Conservation (phyloP, 2,888 invertebrate species). For the Gasteruption jaculator region DNA sequence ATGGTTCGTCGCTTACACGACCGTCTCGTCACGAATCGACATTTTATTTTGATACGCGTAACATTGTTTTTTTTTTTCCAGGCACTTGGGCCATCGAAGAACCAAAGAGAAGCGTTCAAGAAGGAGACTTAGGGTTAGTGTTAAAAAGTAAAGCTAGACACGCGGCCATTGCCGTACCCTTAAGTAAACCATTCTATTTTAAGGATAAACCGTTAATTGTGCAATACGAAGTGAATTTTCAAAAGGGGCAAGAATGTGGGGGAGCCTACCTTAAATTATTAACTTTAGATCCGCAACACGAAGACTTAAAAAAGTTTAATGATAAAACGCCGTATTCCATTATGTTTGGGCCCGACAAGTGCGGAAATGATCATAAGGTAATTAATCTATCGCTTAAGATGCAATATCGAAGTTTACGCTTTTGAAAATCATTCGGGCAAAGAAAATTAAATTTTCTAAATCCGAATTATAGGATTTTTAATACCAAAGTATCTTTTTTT, state of each 20-base stretch:
- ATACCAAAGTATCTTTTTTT: neutral
- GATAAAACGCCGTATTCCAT: conserved; percentile 98
- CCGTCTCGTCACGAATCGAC: neutral
- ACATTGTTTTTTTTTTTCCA: conserved; percentile 28
- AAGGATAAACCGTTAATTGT: conserved; percentile 77
- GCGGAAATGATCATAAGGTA: conserved; percentile 92
- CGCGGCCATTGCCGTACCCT: conserved; percentile 81
- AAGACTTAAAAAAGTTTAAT: conserved; percentile 77
- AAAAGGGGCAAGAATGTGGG: conserved; percentile 98
- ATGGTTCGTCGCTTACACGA: conserved; percentile 60
- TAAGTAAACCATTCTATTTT: conserved; percentile 80
- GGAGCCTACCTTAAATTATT: conserved; percentile 96
- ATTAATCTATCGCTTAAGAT: conserved; percentile 50
- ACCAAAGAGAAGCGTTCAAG: conserved; percentile 72
- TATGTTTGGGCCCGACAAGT: conserved; percentile 99
- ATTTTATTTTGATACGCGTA: neutral
- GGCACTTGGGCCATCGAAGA: conserved; percentile 69
- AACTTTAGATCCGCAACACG: conserved; percentile 64
- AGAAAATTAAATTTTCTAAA: too few species aligned
- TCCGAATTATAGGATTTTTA: too few species aligned
- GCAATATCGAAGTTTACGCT: too few species aligned
- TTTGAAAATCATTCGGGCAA: too few species aligned
- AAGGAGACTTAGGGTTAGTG: conserved; percentile 82
- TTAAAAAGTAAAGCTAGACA: conserved; percentile 94
- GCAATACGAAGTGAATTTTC: conserved; percentile 89